Conservation (phyloP, 2,113 vertebrate genomes). For the Stegastes partitus region DNA sequence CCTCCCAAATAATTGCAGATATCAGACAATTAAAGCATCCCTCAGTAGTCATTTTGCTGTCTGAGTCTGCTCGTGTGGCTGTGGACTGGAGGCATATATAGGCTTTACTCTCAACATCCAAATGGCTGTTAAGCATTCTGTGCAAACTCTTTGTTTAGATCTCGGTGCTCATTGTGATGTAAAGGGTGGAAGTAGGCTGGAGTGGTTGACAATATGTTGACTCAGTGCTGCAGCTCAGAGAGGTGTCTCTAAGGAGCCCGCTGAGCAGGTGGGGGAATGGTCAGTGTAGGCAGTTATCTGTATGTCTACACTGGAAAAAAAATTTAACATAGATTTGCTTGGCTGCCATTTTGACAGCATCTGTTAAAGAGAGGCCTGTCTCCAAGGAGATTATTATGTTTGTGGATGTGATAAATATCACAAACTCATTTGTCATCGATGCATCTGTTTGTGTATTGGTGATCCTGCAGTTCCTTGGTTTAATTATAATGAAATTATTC, state of each 20-base stretch:
- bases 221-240: conserved; percentile 48
- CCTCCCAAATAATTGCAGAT: conserved; percentile 37
- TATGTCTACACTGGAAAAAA: neutral
- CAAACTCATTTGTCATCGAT: conserved; percentile 44
- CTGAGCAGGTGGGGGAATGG: conserved; percentile 45
- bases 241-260: conserved; percentile 44
- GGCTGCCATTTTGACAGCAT: conserved; percentile 66
- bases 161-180: conserved; percentile 3
- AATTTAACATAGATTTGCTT: conserved; percentile 26
- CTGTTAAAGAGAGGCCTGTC: conserved; percentile 46
- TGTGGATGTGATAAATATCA: conserved; percentile 47
- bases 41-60: conserved; percentile 37
- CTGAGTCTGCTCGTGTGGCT: conserved; percentile 47
- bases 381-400: conserved; percentile 50
- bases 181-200: conserved; percentile 16
- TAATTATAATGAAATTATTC: neutral
- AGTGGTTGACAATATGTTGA: conserved; percentile 54
- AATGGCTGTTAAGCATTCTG: conserved; percentile 38
- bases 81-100: conserved; percentile 32
- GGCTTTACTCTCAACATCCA: conserved; percentile 35
- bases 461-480: neutral
- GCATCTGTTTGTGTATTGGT: conserved; percentile 31
- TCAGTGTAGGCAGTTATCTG: conserved; percentile 29
- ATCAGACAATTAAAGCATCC: conserved; percentile 30
- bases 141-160: conserved; percentile 29